phyloP scores from a whole-genome alignment of 2,888 invertebrate genomes.

The Eucriotettix oculatus region DNA sequence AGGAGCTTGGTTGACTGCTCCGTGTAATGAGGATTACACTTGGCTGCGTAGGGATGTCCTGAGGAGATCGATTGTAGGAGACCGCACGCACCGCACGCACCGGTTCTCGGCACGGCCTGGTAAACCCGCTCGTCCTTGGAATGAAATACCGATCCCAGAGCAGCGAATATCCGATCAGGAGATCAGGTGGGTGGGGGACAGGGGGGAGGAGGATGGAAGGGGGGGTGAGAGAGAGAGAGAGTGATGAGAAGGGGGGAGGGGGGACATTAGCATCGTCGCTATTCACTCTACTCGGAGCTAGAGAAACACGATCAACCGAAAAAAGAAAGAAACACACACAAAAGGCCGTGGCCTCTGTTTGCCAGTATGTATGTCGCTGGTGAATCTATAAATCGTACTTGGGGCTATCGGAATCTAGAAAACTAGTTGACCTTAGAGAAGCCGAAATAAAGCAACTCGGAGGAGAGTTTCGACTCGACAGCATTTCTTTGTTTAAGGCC shows the following conservation, averaged over 20 bases:
- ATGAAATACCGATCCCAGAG: not conserved
- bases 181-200: not conserved
- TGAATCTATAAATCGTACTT: not conserved
- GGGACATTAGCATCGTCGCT: not conserved
- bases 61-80: no score
- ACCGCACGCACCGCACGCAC: not conserved
- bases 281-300: not conserved
- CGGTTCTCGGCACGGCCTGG: not conserved
- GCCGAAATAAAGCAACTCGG: not conserved
- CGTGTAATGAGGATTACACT: no score
- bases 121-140: not conserved
- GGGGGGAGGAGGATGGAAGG: no score
- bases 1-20: no score
- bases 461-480: not conserved
- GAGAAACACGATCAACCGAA: not conserved
- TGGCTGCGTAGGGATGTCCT: no score
- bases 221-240: not conserved
- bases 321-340: not conserved
- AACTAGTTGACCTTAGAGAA: not conserved
- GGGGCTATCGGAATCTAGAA: not conserved
- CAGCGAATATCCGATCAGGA: not conserved
- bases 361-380: not conserved
- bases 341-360: not conserved
- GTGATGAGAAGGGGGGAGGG: not conserved
- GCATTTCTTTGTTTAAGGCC: not conserved